A percentile compares a stretch with the other conserved stretches of the same genome.
phyloP scores from a whole-genome alignment of 2,888 invertebrate genomes.

The Scotopteryx bipunctaria region DNA sequence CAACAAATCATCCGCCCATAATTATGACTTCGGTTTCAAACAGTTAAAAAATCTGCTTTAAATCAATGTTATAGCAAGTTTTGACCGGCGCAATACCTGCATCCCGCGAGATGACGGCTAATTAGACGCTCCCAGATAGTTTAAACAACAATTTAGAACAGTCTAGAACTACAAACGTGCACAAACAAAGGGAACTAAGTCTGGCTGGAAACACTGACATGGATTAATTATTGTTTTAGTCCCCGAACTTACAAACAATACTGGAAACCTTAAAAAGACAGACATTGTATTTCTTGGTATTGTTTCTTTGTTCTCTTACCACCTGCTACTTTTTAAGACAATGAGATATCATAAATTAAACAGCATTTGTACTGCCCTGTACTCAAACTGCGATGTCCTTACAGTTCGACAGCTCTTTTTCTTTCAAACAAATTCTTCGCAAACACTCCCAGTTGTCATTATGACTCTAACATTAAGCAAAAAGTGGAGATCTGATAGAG shows the following conservation, averaged over 20 bases:
- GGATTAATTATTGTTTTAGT: conserved; percentile 20
- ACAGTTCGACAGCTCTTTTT: too few relatives aligned
- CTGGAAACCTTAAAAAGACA: background rate
- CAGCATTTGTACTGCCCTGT: too few relatives aligned
- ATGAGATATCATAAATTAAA: too few relatives aligned
- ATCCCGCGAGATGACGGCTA: conserved; percentile 20
- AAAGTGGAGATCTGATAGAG: too few relatives aligned
- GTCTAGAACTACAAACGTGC: conserved; percentile 23
- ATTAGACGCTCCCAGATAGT: conserved; percentile 29
- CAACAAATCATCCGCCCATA: too few relatives aligned
- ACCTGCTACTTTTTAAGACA: too few relatives aligned
- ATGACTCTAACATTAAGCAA: too few relatives aligned
- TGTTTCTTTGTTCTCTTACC: background rate
- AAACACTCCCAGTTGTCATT: too few relatives aligned
- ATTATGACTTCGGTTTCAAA: too few relatives aligned
- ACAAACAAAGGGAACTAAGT: conserved; percentile 27
- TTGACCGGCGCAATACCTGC: conserved; percentile 2
- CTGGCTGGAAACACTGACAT: conserved; percentile 22
- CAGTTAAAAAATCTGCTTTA: background rate
- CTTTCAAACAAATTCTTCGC: too few relatives aligned
- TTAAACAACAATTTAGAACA: conserved; percentile 26
- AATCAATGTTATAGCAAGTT: background rate
- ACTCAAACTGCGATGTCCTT: too few relatives aligned
- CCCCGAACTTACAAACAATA: conserved; percentile 3
- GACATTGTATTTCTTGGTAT: too few relatives aligned